phyloP scores from a whole-genome alignment of 2,797 vertebrate genomes.

The Propithecus perrieri region DNA sequence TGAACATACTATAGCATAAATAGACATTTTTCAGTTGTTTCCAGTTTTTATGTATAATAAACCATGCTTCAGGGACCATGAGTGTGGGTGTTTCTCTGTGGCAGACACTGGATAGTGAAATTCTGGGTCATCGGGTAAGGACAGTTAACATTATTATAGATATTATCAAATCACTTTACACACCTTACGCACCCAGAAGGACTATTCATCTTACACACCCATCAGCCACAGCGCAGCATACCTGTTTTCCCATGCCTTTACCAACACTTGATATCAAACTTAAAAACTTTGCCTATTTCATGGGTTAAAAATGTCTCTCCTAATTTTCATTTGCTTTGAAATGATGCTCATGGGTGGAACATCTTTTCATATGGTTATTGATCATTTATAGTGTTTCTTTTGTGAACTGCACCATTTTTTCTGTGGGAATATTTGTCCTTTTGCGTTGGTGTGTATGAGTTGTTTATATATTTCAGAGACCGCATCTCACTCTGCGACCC shows the following conservation, averaged over 20 bases:
- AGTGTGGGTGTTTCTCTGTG: neutral
- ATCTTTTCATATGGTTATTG: neutral
- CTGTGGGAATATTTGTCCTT: neutral
- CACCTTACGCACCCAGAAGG: neutral
- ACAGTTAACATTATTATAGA: neutral
- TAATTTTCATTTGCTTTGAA: neutral
- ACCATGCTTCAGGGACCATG: neutral
- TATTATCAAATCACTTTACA: neutral
- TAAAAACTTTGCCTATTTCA: neutral
- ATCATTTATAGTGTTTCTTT: neutral
- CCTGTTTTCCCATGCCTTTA: neutral
- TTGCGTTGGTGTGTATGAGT: neutral
- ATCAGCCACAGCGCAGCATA: no score
- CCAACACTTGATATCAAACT: neutral
- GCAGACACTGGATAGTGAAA: neutral
- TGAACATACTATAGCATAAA: neutral
- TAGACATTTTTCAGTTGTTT: neutral
- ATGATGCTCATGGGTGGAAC: neutral
- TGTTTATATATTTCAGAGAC: neutral
- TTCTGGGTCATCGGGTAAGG: neutral
- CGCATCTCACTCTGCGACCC: neutral
- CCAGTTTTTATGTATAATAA: neutral
- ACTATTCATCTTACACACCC: neutral
- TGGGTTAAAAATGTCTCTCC: neutral
- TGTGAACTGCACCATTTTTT: neutral